phyloP scores from a whole-genome alignment of 2,888 invertebrate genomes.

The Conchocele bisecta region DNA sequence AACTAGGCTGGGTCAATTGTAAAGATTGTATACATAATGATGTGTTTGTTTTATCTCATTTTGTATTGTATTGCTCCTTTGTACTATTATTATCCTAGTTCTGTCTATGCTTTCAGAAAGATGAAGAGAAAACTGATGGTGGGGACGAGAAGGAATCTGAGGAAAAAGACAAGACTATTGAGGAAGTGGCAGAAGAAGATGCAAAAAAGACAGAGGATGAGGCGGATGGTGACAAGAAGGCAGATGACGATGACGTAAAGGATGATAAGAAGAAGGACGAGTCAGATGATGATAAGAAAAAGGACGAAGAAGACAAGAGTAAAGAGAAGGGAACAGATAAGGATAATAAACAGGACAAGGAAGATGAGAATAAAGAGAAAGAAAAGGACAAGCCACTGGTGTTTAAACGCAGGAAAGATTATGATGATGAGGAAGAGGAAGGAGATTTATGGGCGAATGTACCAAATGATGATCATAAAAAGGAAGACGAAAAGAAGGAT shows the following conservation, averaged over 20 bases:
- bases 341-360: slow-evolving; percentile 22
- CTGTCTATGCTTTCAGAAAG: slow-evolving; percentile 51
- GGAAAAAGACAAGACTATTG: slow-evolving; percentile 50
- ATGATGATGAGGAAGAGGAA: slow-evolving; percentile 45
- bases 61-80: no score
- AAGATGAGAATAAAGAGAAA: slow-evolving; percentile 30
- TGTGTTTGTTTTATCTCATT: no score
- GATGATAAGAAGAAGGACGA: no score
- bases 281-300: slow-evolving; percentile 23
- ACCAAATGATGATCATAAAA: slow-evolving; percentile 5
- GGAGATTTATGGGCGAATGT: slow-evolving; percentile 44
- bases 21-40: no score
- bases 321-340: slow-evolving; percentile 13
- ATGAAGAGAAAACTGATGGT: slow-evolving; percentile 49
- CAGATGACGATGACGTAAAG: slow-evolving; percentile 23
- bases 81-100: no score
- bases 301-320: slow-evolving; percentile 14
- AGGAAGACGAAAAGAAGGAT: slow-evolving; percentile 8
- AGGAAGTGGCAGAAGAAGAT: slow-evolving; percentile 44
- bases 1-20: no score
- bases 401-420: slow-evolving; percentile 36
- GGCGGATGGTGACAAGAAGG: slow-evolving; percentile 10
- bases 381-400: slow-evolving; percentile 30
- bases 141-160: slow-evolving; percentile 51
- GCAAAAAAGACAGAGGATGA: slow-evolving; percentile 41